phyloP scores from a whole-genome alignment of 1,140 invertebrate species.

The Arion vulgaris region DNA sequence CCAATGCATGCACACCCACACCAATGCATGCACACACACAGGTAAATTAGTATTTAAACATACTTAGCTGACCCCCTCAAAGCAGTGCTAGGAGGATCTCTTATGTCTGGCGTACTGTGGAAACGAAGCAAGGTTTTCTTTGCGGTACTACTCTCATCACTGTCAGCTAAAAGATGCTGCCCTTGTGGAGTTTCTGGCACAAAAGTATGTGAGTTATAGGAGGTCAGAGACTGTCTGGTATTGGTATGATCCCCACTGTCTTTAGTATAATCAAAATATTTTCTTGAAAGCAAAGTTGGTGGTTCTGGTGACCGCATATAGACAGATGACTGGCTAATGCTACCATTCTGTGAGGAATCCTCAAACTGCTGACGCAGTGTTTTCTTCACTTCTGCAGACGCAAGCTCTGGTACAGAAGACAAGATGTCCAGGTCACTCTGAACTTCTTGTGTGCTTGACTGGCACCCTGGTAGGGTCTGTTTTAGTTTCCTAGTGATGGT shows the following conservation, averaged over 20 bases:
- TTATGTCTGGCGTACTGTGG: constrained; percentile 22
- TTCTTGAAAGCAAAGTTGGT: background rate
- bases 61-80: background rate
- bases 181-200: background rate
- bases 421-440: constrained; percentile 14
- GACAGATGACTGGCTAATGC: background rate
- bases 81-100: background rate
- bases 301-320: background rate
- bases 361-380: background rate
- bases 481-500: background rate
- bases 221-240: background rate
- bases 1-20: no score
- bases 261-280: background rate
- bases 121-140: background rate
- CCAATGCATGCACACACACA: no score
- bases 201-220: background rate
- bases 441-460: constrained; percentile 22
- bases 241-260: background rate
- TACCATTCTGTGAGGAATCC: background rate
- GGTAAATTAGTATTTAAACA: background rate
- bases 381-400: background rate
- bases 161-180: background rate
- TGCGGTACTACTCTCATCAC: no score
- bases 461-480: background rate
- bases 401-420: background rate